These are phyloP conservation scores for Pseudochirops cupreus DNA, from an alignment of 2,797 vertebrate species.

Conservation along the genomic window DNA sequence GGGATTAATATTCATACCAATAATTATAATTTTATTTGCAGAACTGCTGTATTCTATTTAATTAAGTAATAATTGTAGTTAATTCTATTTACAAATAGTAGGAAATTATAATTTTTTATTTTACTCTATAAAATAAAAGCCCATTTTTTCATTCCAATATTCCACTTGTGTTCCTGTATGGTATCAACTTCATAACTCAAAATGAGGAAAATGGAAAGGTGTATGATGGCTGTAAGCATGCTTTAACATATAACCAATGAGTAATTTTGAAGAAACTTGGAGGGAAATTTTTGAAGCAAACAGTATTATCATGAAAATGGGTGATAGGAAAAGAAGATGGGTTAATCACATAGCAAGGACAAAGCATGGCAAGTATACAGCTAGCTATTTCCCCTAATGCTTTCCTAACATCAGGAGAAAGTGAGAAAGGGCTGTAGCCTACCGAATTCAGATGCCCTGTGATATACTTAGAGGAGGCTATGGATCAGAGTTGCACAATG, in stretches of 20 bases:
- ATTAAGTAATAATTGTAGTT: constrained; percentile 32
- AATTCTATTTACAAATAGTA: background rate
- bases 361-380: background rate
- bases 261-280: background rate
- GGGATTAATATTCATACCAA: background rate
- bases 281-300: background rate
- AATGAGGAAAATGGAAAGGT: background rate
- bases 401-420: background rate
- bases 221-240: background rate
- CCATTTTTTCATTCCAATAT: background rate
- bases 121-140: background rate
- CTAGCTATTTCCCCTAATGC: background rate
- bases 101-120: constrained; percentile 15
- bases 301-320: background rate
- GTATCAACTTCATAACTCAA: background rate
- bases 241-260: background rate
- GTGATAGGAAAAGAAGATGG: background rate
- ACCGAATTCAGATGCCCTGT: background rate
- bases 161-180: background rate
- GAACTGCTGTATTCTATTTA: background rate
- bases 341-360: background rate
- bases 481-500: background rate
- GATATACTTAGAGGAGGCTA: background rate
- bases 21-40: background rate
- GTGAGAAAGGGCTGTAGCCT: background rate